A percentile compares a stretch with the other conserved stretches of the same genome.
Evolutionary conservation across 92 coral and sea anemone genomes (phyloP).

Genomic region (Isaurus tuberculatus): DNA sequence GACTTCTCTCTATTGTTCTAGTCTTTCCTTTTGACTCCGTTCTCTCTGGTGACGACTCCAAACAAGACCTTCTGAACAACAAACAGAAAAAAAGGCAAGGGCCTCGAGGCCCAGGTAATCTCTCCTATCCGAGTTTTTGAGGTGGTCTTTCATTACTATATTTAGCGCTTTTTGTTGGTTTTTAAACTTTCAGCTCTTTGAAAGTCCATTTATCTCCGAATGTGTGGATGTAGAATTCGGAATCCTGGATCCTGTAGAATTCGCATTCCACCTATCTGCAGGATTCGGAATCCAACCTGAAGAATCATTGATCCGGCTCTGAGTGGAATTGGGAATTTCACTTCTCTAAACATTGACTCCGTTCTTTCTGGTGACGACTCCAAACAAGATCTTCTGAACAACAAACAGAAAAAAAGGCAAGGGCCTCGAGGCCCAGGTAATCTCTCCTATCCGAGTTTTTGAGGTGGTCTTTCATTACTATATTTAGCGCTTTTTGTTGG

Average conservation of each 20-base stretch:
- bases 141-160: background rate
- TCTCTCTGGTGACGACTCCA: slow-evolving; percentile 5
- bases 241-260: no score
- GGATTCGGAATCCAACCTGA: no score
- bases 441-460: background rate
- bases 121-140: background rate
- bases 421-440: slow-evolving; percentile 82
- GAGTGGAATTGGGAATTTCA: no score
- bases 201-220: background rate
- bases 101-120: slow-evolving; percentile 77
- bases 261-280: no score
- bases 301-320: no score
- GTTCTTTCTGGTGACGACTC: background rate
- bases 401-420: slow-evolving; percentile 26
- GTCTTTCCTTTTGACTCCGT: background rate
- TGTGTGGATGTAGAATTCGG: no score
- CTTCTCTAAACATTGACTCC: no score
- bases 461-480: background rate
- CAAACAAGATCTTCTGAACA: slow-evolving; percentile 37
- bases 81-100: slow-evolving; percentile 43
- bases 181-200: background rate
- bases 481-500: background rate
- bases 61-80: slow-evolving; percentile 37
- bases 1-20: slow-evolving; percentile 34
- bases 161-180: background rate